A percentile compares a stretch with the other conserved stretches of the same genome.
Evolutionary conservation across 2,797 vertebrate genomes (phyloP).

Genomic region (Tragopan temminckii): DNA sequence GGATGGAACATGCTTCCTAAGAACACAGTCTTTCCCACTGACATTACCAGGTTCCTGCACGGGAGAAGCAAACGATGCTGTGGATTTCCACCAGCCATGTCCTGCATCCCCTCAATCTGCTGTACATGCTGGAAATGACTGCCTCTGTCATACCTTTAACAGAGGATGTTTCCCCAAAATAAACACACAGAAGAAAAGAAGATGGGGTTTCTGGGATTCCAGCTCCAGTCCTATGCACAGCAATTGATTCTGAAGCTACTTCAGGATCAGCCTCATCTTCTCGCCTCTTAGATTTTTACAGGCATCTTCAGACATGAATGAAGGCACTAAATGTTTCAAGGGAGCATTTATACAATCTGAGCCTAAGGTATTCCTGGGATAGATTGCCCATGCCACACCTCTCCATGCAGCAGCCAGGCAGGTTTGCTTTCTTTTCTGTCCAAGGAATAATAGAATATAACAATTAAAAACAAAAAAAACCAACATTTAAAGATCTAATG

Average conservation of each 20-base stretch:
- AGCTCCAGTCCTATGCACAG: not conserved
- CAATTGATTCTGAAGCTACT: not conserved
- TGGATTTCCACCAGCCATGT: not conserved
- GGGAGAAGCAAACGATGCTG: not conserved
- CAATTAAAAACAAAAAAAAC: not conserved
- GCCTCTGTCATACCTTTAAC: not conserved
- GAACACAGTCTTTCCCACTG: not conserved
- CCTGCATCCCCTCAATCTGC: not conserved
- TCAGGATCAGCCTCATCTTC: not conserved
- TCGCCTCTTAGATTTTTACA: no score
- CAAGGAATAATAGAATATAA: not conserved
- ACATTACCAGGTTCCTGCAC: not conserved
- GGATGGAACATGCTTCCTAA: not conserved
- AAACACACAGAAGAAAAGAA: not conserved
- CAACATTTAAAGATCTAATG: not conserved
- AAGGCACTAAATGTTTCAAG: not conserved
- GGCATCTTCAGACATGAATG: not conserved
- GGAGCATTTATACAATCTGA: not conserved
- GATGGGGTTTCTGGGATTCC: not conserved
- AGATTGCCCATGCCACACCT: not conserved
- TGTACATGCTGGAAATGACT: rapidly evolving
- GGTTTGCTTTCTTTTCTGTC: not conserved
- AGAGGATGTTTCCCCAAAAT: not conserved
- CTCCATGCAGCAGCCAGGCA: not conserved
- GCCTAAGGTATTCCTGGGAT: not conserved